phyloP scores from a whole-genome alignment of 2,113 vertebrate genomes.

The Pangasianodon hypophthalmus region DNA sequence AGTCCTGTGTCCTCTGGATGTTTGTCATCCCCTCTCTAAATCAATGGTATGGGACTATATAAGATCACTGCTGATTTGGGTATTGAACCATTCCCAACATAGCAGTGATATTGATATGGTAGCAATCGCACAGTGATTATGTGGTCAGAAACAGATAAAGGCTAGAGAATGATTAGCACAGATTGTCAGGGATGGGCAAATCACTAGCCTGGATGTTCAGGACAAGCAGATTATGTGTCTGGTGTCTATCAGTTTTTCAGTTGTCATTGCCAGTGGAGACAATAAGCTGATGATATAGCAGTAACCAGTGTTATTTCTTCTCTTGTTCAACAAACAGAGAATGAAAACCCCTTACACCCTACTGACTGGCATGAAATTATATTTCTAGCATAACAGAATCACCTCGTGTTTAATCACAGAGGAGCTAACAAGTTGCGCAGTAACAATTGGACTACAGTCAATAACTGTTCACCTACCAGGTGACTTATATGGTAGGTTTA shows the following conservation, averaged over 20 bases:
- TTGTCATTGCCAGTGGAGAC: not conserved
- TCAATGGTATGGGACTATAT: not conserved
- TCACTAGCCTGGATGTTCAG: not conserved
- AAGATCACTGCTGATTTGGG: not conserved
- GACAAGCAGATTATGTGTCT: not conserved
- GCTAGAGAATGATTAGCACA: not conserved
- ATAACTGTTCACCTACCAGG: not conserved
- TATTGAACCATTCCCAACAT: not conserved
- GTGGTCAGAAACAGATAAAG: not conserved
- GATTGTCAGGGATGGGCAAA: not conserved
- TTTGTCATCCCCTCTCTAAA: not conserved
- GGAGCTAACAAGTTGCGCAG: not conserved
- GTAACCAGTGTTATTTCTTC: not conserved
- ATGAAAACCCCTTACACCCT: not conserved
- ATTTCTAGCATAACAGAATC: not conserved
- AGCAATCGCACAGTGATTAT: not conserved
- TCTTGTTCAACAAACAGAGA: not conserved
- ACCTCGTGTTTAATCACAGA: not conserved
- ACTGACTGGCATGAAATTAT: not conserved
- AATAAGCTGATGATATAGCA: not conserved
- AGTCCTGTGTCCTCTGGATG: not conserved
- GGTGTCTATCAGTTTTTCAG: not conserved
- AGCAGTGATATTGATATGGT: not conserved
- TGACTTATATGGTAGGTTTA: not conserved
- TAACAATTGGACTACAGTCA: not conserved